phyloP scores from a whole-genome alignment of 2,797 vertebrate species.

The Hyperoplus immaculatus region DNA sequence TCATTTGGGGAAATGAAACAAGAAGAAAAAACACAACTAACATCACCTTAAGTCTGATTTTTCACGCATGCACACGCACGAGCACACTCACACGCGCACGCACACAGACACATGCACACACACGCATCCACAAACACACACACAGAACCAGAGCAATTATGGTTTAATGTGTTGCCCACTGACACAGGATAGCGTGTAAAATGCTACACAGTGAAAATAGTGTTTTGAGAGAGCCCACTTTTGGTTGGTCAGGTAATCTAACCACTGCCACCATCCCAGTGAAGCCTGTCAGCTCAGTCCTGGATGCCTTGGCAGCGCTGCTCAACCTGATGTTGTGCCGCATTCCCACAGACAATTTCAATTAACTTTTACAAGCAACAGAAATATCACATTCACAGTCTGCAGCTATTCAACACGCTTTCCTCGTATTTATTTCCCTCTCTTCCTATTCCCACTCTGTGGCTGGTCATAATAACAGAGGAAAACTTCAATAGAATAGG shows the following conservation, averaged over 20 bases:
- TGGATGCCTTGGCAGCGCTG: slow-evolving; percentile 40
- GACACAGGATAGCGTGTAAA: slow-evolving; percentile 18
- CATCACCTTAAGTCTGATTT: slow-evolving; percentile 3
- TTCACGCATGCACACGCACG: neutral
- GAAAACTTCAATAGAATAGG: slow-evolving; percentile 1
- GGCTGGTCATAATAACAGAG: slow-evolving; percentile 31
- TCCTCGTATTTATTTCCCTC: slow-evolving; percentile 33
- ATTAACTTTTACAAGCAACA: slow-evolving; percentile 76
- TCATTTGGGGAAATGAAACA: neutral
- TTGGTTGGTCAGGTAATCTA: slow-evolving; percentile 63
- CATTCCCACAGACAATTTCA: slow-evolving; percentile 74
- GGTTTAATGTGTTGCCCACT: slow-evolving; percentile 6
- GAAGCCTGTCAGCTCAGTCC: slow-evolving; percentile 61
- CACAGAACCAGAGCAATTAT: neutral
- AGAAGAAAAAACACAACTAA: neutral
- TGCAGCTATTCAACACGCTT: slow-evolving; percentile 30
- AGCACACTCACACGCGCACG: neutral
- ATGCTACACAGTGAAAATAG: neutral
- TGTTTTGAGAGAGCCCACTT: slow-evolving; percentile 33
- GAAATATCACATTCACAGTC: slow-evolving; percentile 51
- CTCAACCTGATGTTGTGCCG: slow-evolving; percentile 54
- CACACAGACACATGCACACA: neutral
- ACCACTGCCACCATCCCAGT: slow-evolving; percentile 39
- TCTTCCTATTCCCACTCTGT: slow-evolving; percentile 7
- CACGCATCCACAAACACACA: neutral